Base-by-base conservation (phyloP, 2,797 vertebrate species). In the Gadopsis marmoratus region DNA sequence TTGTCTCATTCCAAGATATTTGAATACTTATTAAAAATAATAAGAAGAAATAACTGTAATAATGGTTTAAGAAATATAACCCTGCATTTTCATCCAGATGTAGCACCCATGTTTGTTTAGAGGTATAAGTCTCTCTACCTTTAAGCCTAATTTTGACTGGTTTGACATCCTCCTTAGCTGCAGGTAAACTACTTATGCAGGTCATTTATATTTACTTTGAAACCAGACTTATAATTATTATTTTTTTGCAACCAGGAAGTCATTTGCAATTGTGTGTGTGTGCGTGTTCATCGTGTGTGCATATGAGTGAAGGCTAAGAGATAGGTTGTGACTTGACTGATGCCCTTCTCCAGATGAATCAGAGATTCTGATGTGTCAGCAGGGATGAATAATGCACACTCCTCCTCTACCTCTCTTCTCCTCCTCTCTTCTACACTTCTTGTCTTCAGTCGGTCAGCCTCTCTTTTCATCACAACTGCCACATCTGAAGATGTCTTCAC, bases 331-430 rank as follows among this genome's bases (percentile, higher is more conserved):
- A 93, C 92, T 92, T 92, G 92, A 93, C 92, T 92, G 93, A 92
- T 94, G 93, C 89, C 93, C 92, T 94, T 93, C 92, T 90, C 75
- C 81, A 87, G 85, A 93, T 94, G 94, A 94, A 94, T 95, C 93
- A 94, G 82, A 92, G 85, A 90, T 94, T 92, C 79, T 92, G 91
- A 91, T 94, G 93, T 93, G 92, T 95, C 94, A 94, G 93, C 94
- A 93, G 81, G 85, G 86, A 94, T 95, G 92, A 94, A 94, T 95
- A 94, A 95, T 95, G 93, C 92, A 93, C 91, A 84, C 86, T 79
- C 81, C 85, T 84, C 71, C 87, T 64, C 84, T 83, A 85, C 88
- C 88, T 89, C 90, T 84, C 72, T 68, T 73, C 83, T 78, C 81
- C 70, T 82, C 76, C 61, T 79, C 76, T 76, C 85, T 72, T 81